Base-by-base conservation (phyloP, 2,113 vertebrate species). In the Tenebrosternarchus preto region DNA sequence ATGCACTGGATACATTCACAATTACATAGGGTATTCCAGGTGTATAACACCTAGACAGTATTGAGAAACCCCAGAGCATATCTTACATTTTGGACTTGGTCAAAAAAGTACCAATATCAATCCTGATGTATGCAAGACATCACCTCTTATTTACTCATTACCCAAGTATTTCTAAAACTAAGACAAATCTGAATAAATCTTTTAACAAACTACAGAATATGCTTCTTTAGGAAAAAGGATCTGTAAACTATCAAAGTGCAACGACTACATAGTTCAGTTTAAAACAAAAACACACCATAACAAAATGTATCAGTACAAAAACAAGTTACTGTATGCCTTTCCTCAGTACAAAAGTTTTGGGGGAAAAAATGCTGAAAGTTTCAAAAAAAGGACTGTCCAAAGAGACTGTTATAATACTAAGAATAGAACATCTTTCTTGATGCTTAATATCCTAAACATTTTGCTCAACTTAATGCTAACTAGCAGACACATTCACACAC, bases 201-300 rank as follows among this genome's bases (percentile, higher is more conserved):
- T n/a, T 53, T 22, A 59, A 53, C 29, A 72, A 77, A 27, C 56
- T 81, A 73, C 31, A 71, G 76, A 43, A 75, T 33, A 20, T 6
- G 5, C 16, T 39, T 43, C 9, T 9, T 68, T 60, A 22, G 31
- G 73, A 73, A 31, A 71, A 73, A 71, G 73, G 43, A 70, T 46
- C 78, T 75, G 75, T 83, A 70, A 83, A 70, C 70, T 55, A 56
- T 83, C 74, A 78, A 85, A 85, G 84, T 85, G 84, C 81, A 80
- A 83, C 76, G 25, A 73, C 61, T 53, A 63, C 33, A 80, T 66
- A 33, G 68, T 66, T 64, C 60, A 27, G 55, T 57, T 72, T 56
- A 66, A 75, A 60, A 82, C 31, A 73, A 73, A 63, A 69, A n/a
- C 63, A 70, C n/a, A 73, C 27, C 7, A 63, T 11, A 76, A 17